Conservation (phyloP, 2,888 invertebrate genomes). For the Agrochola lychnidis region DNA sequence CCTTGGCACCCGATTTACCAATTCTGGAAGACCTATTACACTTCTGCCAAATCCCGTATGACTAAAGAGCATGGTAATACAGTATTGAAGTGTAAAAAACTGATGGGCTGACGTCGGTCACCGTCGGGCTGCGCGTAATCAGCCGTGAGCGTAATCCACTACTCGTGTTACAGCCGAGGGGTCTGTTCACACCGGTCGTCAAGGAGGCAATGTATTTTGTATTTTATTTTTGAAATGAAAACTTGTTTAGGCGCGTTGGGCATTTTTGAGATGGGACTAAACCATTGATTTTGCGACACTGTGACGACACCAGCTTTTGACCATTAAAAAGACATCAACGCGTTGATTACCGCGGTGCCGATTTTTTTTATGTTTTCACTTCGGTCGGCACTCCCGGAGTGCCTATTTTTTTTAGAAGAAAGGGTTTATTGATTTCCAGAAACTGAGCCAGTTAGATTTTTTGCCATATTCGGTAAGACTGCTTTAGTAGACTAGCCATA, state of each 20-base stretch:
- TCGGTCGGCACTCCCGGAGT: too few species aligned
- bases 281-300: too few species aligned
- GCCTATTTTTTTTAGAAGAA: too few species aligned
- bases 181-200: constrained; percentile 31
- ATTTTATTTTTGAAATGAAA: too few species aligned
- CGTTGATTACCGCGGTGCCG: too few species aligned
- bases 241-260: too few species aligned
- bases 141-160: constrained; percentile 68
- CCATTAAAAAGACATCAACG: too few species aligned
- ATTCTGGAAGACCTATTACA: neutral
- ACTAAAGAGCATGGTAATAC: constrained; percentile 30
- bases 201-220: constrained; percentile 18
- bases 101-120: constrained; percentile 48
- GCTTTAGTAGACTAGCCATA: neutral
- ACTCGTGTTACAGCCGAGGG: constrained; percentile 65
- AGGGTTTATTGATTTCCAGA: neutral
- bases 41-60: neutral
- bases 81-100: constrained; percentile 49
- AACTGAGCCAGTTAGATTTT: neutral
- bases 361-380: too few species aligned
- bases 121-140: constrained; percentile 60
- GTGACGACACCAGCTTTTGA: too few species aligned
- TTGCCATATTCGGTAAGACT: neutral
- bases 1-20: neutral
- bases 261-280: too few species aligned